phyloP scores from a whole-genome alignment of 53 echinoderm and acorn worm genomes.

The Stichopus horrens region DNA sequence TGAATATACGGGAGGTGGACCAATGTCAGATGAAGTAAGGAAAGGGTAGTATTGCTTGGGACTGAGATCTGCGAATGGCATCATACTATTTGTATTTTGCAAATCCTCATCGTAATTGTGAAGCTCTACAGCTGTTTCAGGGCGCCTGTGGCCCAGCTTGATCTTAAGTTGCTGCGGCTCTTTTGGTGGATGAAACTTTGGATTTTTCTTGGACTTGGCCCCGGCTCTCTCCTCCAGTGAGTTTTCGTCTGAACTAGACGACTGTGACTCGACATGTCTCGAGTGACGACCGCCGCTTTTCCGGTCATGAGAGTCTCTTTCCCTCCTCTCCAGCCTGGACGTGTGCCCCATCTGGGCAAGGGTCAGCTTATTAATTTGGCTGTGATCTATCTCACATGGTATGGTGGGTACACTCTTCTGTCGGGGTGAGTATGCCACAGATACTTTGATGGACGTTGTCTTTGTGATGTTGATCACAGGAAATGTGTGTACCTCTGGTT shows the following conservation, averaged over 20 bases:
- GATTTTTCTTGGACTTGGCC: constrained; percentile 18
- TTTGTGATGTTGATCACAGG: constrained; percentile 86
- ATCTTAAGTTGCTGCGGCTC: not conserved
- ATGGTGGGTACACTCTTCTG: constrained; percentile 70
- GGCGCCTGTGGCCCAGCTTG: not conserved
- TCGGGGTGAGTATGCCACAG: constrained; percentile 83
- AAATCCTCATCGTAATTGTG: not conserved
- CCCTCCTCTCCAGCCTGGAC: constrained; percentile 3
- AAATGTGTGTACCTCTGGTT: constrained; percentile 88
- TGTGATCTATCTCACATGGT: constrained; percentile 53
- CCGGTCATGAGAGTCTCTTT: constrained; percentile 5
- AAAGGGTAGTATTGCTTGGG: constrained; percentile 29
- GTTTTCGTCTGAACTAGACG: constrained; percentile 29
- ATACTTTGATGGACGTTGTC: constrained; percentile 77
- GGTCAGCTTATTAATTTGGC: not conserved
- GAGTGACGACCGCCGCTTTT: constrained; percentile 12
- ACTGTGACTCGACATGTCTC: constrained; percentile 15
- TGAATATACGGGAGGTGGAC: not conserved
- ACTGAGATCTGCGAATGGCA: not conserved
- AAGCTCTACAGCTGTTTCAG: not conserved
- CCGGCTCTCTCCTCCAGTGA: constrained; percentile 10
- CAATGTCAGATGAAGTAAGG: not conserved
- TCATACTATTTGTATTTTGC: not conserved
- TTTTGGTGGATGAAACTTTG: constrained; percentile 12
- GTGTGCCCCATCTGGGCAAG: not conserved